Base-by-base conservation (phyloP, 2,113 vertebrate species). In the Tachysurus fulvidraco region DNA sequence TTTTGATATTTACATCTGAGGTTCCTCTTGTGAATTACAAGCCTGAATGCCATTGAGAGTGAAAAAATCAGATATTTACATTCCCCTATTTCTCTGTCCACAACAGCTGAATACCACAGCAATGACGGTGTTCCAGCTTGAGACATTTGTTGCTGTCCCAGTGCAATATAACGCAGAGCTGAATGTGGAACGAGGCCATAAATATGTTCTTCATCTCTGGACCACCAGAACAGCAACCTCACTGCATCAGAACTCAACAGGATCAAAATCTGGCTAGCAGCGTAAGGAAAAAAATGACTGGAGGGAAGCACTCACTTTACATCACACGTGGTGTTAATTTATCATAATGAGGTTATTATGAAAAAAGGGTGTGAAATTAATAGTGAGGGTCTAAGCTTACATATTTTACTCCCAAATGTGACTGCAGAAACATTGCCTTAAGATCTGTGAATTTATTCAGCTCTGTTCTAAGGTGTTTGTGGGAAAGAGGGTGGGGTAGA, bases 401-500 rank as follows among this genome's bases (percentile, higher is more conserved):
- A 59, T 54, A 86, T 83, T 74, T 77, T 25, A 83, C 44, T 65
- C 44, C 86, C 81, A 83, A 65, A 87, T 65, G 81, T 64, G 71
- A 76, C 41, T 28, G 71, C 71, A 77, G 81, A 76, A 83, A 76
- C 86, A 77, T 83, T 65, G 78, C 74, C 64, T 64, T 83, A 79
- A 69, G 50, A 57, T 77, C 50, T 86, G 81, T 19, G 17, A 83
- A 83, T 65, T 71, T 89, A 79, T 86, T 84, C 57, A 16, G 30
- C 12, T 52, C 55, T 50, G 36, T 74, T 80, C 41, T 19, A 62
- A 55, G 57, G 60, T 89, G 65, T 28, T 80, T 55, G 44, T 79
- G 19, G 64, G 62, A 67, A 71, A 9, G 50, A 28, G n/a, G 83
- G 83, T 91, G 81, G 88, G 89, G 87, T 90, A 91, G 89, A 91